Percentiles rank a stretch among this genome's conserved stretches.
phyloP scores from a whole-genome alignment of 2,797 vertebrate species.

The Melanogrammus aeglefinus region DNA sequence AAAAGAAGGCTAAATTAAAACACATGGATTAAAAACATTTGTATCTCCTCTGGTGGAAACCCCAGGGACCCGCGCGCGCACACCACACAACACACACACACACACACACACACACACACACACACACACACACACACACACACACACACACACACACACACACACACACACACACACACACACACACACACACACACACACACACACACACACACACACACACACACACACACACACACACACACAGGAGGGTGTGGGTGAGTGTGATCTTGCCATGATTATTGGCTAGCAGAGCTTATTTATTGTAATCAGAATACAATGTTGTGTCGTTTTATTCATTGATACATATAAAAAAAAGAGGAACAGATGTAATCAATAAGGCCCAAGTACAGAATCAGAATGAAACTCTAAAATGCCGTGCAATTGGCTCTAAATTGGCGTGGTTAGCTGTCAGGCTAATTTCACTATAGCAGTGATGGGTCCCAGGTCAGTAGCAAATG shows the following conservation, averaged over 20 bases:
- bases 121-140: conserved; percentile 4
- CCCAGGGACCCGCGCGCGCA: conserved; percentile 37
- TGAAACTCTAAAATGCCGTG: conserved; percentile 18
- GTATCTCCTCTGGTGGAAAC: conserved; percentile 48
- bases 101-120: conserved; percentile 24
- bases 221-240: conserved; percentile 24
- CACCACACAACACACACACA: too few relatives aligned
- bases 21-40: conserved; percentile 57
- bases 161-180: conserved; percentile 7
- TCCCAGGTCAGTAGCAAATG: conserved; percentile 61
- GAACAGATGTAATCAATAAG: conserved; percentile 4
- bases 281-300: background rate
- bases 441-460: conserved; percentile 56
- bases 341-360: background rate
- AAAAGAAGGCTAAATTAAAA: conserved; percentile 62
- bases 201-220: conserved; percentile 2
- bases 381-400: conserved; percentile 22
- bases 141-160: conserved; percentile 3
- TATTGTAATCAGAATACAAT: background rate
- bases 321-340: background rate
- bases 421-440: conserved; percentile 29
- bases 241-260: conserved; percentile 20
- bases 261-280: conserved; percentile 43
- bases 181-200: conserved; percentile 24
- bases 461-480: conserved; percentile 54